phyloP scores from a whole-genome alignment of 2,113 vertebrate species.

The Hydrochoerus hydrochaeris region DNA sequence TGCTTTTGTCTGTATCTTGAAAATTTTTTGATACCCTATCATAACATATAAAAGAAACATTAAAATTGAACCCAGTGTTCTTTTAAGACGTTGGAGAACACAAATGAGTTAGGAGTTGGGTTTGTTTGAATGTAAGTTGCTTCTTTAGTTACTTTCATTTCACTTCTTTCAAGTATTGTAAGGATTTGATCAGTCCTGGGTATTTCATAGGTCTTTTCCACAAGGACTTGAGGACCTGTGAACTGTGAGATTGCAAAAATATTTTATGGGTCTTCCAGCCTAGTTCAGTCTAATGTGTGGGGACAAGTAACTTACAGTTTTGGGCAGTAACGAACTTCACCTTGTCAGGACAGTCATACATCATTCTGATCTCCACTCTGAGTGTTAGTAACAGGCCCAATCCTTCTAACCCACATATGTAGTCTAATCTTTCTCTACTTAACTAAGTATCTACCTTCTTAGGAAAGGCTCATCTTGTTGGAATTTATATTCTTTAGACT shows the following conservation, averaged over 20 bases:
- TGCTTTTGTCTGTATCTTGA: background rate
- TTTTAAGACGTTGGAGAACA: constrained; percentile 44
- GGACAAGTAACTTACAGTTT: background rate
- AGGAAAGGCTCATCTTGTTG: constrained; percentile 10
- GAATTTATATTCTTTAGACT: constrained; percentile 16
- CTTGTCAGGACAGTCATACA: background rate
- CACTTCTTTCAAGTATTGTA: background rate
- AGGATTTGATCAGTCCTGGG: background rate
- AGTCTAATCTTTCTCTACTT: background rate
- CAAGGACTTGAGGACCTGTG: background rate
- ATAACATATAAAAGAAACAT: background rate
- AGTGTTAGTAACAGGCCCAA: background rate
- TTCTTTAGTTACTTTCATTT: background rate
- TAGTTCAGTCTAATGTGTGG: background rate
- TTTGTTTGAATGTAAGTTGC: background rate
- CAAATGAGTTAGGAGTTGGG: background rate
- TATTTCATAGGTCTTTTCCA: background rate
- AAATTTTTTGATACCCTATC: background rate
- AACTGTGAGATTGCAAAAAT: background rate
- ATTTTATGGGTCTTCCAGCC: background rate
- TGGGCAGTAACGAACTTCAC: background rate
- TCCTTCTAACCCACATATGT: background rate
- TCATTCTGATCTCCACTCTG: background rate
- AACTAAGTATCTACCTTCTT: background rate
- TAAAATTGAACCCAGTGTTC: background rate